These are phyloP conservation scores for Taxidea taxus DNA, from an alignment of 2,113 vertebrate species.

Conservation along the genomic window DNA sequence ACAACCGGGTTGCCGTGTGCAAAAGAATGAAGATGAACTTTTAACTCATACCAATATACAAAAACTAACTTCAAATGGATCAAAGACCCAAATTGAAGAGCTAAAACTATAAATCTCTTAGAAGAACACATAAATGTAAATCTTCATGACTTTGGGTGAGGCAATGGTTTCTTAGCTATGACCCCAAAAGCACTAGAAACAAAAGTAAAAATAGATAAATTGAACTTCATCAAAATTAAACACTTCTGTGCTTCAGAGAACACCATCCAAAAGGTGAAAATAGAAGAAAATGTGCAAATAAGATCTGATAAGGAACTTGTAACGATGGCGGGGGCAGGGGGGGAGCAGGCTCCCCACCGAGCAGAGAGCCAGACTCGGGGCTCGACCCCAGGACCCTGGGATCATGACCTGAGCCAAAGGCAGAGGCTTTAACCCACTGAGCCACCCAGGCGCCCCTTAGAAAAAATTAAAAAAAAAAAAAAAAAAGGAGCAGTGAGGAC, in stretches of 20 bases:
- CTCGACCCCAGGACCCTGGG: too few species aligned
- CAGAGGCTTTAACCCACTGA: too few species aligned
- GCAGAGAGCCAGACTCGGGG: too few species aligned
- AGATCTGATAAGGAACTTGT: background rate
- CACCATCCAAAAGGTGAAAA: background rate
- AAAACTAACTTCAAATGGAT: background rate
- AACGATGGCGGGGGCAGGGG: too few species aligned
- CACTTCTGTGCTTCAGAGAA: background rate
- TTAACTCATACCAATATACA: background rate
- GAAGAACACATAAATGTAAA: background rate
- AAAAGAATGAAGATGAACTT: background rate
- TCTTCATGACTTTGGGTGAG: background rate
- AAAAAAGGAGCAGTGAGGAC: background rate
- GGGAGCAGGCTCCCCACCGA: too few species aligned
- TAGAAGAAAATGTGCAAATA: background rate
- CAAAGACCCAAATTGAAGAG: background rate
- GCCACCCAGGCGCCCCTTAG: too few species aligned
- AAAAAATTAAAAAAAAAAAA: too few species aligned
- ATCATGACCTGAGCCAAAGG: too few species aligned
- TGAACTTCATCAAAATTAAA: slow-evolving; percentile 5
- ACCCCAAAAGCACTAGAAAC: background rate
- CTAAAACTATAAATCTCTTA: background rate
- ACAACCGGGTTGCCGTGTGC: too few species aligned
- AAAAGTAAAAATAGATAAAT: background rate
- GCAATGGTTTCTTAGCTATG: background rate